phyloP scores from a whole-genome alignment of 2,113 vertebrate species.

The Haemorhous mexicanus region DNA sequence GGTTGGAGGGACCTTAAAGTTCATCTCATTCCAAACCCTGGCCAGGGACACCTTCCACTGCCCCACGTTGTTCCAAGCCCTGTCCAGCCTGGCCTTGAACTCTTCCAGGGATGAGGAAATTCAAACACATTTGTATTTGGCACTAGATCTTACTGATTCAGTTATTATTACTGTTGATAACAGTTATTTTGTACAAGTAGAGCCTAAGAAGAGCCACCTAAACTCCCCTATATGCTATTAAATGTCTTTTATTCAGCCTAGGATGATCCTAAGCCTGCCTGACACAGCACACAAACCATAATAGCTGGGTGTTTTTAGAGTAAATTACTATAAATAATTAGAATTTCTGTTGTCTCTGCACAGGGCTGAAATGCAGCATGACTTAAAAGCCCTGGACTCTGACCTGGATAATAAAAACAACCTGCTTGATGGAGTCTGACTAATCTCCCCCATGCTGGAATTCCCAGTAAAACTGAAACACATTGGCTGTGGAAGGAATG shows the following conservation, averaged over 20 bases:
- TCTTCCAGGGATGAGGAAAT: background rate
- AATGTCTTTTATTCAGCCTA: background rate
- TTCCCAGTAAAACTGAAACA: constrained; percentile 39
- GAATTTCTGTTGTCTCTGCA: background rate
- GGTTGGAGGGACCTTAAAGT: background rate
- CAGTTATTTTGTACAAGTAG: background rate
- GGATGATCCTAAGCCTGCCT: background rate
- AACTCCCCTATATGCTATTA: background rate
- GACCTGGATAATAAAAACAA: constrained; percentile 50
- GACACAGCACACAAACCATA: background rate
- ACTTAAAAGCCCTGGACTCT: constrained; percentile 14
- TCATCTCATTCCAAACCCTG: background rate
- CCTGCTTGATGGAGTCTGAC: background rate
- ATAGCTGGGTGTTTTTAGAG: background rate
- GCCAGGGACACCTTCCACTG: background rate
- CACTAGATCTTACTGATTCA: background rate
- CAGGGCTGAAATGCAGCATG: background rate
- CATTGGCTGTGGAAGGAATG: background rate
- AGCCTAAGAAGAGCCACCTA: background rate
- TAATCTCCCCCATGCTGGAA: background rate
- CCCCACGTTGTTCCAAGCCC: background rate
- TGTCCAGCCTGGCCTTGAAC: background rate
- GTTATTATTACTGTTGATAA: background rate
- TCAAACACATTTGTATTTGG: background rate
- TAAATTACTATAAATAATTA: constrained; percentile 6